Evolutionary conservation across 2,888 invertebrate species (phyloP).

Genomic region (Dimorphilus gyrociliatus): DNA sequence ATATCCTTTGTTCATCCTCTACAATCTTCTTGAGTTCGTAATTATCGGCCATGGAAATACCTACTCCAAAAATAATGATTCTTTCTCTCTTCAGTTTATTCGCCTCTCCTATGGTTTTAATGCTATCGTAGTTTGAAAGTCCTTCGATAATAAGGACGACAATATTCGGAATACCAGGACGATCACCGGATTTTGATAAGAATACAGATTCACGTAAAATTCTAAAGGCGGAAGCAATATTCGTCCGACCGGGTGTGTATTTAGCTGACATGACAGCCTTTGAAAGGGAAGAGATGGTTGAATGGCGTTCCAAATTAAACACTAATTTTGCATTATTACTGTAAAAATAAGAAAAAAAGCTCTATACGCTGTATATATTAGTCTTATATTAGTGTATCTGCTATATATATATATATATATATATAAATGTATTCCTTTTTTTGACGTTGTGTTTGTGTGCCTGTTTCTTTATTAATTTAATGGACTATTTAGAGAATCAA

Average conservation of each 20-base stretch:
- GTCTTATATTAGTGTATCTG: too few relatives aligned
- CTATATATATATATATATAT: too few relatives aligned
- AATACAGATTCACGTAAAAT: conserved; percentile 20
- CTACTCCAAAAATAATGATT: conserved; percentile 9
- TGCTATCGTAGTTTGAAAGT: conserved; percentile 17
- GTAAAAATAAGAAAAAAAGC: too few relatives aligned
- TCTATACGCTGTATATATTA: too few relatives aligned
- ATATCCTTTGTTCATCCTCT: conserved; percentile 3
- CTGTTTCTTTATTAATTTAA: too few relatives aligned
- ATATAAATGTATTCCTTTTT: too few relatives aligned
- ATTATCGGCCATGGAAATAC: conserved; percentile 6
- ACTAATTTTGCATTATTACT: too few relatives aligned
- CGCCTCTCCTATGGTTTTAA: conserved; percentile 17
- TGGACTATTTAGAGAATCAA: too few relatives aligned
- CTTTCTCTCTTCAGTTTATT: conserved; percentile 5
- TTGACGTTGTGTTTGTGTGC: too few relatives aligned
- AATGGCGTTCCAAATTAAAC: too few relatives aligned
- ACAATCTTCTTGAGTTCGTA: conserved; percentile 4
- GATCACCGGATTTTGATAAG: conserved; percentile 18
- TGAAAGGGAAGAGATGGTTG: conserved; percentile 2
- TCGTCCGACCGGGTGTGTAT: conserved; percentile 22
- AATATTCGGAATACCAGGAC: conserved; percentile 20
- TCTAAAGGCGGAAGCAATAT: conserved; percentile 21
- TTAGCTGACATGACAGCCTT: conserved; percentile 16
- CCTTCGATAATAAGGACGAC: conserved; percentile 24